Conservation (phyloP, 2,797 vertebrate genomes). For the Distichodus sexfasciatus region DNA sequence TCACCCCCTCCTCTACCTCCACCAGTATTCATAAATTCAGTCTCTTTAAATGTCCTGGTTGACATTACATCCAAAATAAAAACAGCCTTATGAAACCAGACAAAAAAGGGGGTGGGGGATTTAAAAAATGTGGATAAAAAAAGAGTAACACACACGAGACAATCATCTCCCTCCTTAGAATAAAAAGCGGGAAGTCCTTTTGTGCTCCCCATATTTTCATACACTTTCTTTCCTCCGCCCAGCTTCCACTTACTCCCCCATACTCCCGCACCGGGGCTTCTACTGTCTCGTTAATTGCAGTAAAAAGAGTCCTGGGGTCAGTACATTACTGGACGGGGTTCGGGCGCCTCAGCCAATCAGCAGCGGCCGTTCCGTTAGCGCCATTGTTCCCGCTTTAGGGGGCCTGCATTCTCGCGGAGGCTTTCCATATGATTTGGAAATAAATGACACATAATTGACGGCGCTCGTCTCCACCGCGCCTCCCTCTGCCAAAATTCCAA, state of each 20-base stretch:
- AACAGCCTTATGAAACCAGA: constrained; percentile 65
- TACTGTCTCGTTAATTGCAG: constrained; percentile 74
- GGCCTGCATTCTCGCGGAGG: constrained; percentile 35
- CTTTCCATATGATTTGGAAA: constrained; percentile 8
- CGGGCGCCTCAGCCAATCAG: constrained; percentile 71
- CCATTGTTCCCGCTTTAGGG: constrained; percentile 62
- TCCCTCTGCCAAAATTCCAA: constrained; percentile 14
- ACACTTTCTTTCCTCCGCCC: constrained; percentile 35
- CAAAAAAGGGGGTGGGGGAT: constrained; percentile 46
- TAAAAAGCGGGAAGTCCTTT: too few species aligned
- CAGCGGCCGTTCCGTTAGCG: constrained; percentile 49
- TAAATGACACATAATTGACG: constrained; percentile 46
- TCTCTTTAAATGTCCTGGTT: constrained; percentile 61
- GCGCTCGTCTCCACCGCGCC: constrained; percentile 8
- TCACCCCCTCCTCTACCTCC: constrained; percentile 41
- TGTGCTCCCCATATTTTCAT: constrained; percentile 32
- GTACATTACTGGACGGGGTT: constrained; percentile 70
- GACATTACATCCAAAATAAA: constrained; percentile 62
- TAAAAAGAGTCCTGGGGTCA: constrained; percentile 73
- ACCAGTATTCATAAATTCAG: constrained; percentile 64
- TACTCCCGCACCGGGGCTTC: constrained; percentile 47
- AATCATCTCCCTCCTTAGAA: constrained; percentile 52
- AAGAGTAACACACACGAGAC: constrained; percentile 47
- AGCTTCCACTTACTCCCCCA: too few species aligned
- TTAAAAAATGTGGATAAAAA: constrained; percentile 42